Evolutionary conservation across 92 coral and sea anemone genomes (phyloP), one percentile per base, ranked within the genome.

Genomic region (Actinostola sp.): DNA sequence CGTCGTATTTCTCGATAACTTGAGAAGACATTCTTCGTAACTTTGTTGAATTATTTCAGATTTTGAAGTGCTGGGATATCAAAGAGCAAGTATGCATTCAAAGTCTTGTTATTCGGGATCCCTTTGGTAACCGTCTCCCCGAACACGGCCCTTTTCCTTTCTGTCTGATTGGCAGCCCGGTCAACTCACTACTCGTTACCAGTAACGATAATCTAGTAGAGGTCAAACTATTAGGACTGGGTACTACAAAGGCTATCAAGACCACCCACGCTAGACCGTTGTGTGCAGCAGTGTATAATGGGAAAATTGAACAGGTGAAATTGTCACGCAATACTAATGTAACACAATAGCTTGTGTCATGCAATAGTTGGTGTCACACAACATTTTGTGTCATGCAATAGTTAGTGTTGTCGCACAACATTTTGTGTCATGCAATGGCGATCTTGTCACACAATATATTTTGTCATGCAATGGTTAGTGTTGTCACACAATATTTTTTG

Each of bases 121-220:
- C 98, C n/a, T 93, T 84, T 75, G 93, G 91, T 24, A 93, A 88
- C 72, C 88, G 92, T 50, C 77, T 76, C 41, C 93, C 96, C 20
- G 98, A 90, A 42, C 97, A 93, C 63, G 98, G 98, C 17, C 98
- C 98, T 0, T 93, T 90, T 29, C 98, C 98, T 1, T 85, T 93
- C 68, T 76, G 84, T 43, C 77, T 93, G 34, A 61, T 93, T 33
- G 81, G 78, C n/a, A 61, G 97, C 20, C 91, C 89, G 16, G 72
- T 87, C 58, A 91, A 90, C 85, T 85, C 97, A 11, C 86, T 93
- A 15, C 79, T 93, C 20, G 82, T 93, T 11, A 65, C 91, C 44
- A 90, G 97, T 54, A 89, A 93, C 39, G 98, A 93, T 71, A 92
- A 81, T 60, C 65, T 93, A 43, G 83, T 89, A 25, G 98, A 93